Conservation (phyloP, 1,140 invertebrate species). For the Diuraphis noxia region DNA sequence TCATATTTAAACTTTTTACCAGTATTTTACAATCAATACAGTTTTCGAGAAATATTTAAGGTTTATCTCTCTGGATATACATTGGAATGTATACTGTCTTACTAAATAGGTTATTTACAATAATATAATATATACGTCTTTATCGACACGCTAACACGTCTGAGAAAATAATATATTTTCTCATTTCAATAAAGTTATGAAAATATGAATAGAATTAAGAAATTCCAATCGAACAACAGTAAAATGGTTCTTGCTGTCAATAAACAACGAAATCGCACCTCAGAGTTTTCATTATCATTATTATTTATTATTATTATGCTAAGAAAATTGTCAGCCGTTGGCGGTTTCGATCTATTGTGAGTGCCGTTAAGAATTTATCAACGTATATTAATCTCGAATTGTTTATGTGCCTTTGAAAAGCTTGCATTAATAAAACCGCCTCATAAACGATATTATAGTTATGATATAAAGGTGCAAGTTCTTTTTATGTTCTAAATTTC, state of each 20-base stretch:
- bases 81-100: background rate
- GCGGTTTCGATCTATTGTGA: background rate
- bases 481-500: no score
- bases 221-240: background rate
- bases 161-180: background rate
- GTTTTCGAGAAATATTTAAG: background rate
- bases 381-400: background rate
- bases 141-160: background rate
- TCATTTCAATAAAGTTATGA: background rate
- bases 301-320: background rate
- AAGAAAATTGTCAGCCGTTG: background rate
- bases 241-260: background rate
- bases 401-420: background rate
- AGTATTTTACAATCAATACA: background rate
- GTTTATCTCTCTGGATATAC: background rate
- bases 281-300: background rate
- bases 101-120: background rate
- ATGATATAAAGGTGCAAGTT: background rate
- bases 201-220: background rate
- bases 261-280: background rate
- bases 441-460: background rate
- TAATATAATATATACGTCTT: background rate
- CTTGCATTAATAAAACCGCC: background rate
- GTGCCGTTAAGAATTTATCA: background rate
- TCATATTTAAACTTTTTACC: background rate